Base-by-base conservation (phyloP, 2,113 vertebrate genomes). In the Todiramphus saurophagus region DNA sequence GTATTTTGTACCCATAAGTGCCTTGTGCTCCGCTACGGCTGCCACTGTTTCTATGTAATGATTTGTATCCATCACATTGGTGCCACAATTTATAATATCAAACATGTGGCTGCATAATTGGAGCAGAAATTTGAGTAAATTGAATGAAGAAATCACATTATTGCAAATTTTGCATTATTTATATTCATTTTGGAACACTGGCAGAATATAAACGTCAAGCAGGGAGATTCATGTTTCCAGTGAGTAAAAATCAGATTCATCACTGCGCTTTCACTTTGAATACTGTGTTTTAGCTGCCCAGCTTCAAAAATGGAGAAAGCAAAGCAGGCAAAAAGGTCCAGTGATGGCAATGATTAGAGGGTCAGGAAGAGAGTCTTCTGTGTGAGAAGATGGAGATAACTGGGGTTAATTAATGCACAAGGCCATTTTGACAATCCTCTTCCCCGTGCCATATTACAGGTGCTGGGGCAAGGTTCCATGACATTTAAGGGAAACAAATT, bases 101-200 rank as follows among this genome's bases (percentile, higher is more conserved):
- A 56, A 89, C 86, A 81, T 3, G 62, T 37, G n/a, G 21, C 13
- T 58, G 30, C 69, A 19, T 93, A 90, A 94, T 73, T 83, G 24
- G 78, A 67, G 31, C 53, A 83, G 93, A 77, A 92, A 96, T 58
- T 67, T 66, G 81, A 94, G 93, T 91, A 68, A 96, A 87, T 89
- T 72, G 90, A 88, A 80, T 1, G 56, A 66, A 87, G 83, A 84
- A 96, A 97, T 95, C 89, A 84, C 77, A 73, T 53, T 95, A 94
- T 93, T 39, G n/a, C 83, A 81, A 95, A 87, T 64, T 95, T 39
- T 96, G 92, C 96, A 93, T 97, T 96, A 96, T 97, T 96, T 95
- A 96, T 97, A 87, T 62, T 87, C 68, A 56, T 94, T 96, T 94
- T 87, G 73, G 73, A 96, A 89, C 86, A 5, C 73, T 95, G 90